Evolutionary conservation across 2,797 vertebrate species (phyloP).

Genomic region (Hippopotamyrus pictus): DNA sequence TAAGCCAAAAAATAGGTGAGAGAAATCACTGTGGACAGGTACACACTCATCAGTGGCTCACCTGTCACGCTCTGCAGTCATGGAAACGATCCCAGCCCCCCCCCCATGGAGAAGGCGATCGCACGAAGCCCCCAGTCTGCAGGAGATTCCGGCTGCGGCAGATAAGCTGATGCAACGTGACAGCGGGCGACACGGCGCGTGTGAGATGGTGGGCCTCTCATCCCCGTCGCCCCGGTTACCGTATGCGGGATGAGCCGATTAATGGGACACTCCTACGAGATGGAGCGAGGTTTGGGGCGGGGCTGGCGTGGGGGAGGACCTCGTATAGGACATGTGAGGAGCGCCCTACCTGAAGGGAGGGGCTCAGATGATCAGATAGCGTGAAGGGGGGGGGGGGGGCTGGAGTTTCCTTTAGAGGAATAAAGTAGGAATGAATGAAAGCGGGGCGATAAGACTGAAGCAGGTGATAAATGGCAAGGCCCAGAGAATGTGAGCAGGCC

Average conservation of each 20-base stretch:
- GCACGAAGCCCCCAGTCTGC: neutral
- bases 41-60: neutral
- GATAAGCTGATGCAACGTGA: neutral
- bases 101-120: neutral
- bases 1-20: neutral
- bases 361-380: neutral
- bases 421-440: neutral
- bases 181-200: neutral
- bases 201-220: neutral
- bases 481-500: neutral
- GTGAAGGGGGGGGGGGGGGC: neutral
- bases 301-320: neutral
- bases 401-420: neutral
- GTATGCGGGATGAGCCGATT: neutral
- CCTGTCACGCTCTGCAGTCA: constrained; percentile 1
- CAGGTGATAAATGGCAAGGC: neutral
- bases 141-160: neutral
- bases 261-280: neutral
- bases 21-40: neutral
- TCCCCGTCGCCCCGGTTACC: neutral
- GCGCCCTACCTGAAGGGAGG: neutral
- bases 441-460: neutral
- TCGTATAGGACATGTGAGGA: neutral
- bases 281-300: neutral
- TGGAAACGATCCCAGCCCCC: neutral